Base-by-base conservation (phyloP, 2,888 invertebrate species). In the Andrena bucephala region DNA sequence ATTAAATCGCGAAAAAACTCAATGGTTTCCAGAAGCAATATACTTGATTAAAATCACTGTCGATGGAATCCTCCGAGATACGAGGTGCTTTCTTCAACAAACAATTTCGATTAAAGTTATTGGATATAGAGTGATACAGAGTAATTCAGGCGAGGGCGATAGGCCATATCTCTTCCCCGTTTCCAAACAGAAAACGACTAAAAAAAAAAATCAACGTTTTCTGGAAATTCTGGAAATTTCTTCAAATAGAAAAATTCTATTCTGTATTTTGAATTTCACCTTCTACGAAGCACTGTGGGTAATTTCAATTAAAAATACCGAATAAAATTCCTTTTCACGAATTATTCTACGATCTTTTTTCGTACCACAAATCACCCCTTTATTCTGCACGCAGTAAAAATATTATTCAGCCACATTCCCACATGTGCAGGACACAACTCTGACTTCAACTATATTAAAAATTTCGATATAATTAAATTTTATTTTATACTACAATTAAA, bases 61-160 rank as follows among this genome's bases (percentile, higher is more conserved):
- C 57, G 68, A 63, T 29, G 29, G 60, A 31, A 50, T 33, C 24
- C 33, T 10, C 36, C 63, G 81, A 81, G 81, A 69, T 63, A 81
- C 81, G 80, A 81, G 71, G 81, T n/a, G 33, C 24, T 4, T 31
- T 16, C 54, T 52, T 36, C 24, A 50, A n/a, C 31, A 6, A 1
- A 42, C 42, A 42, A 65, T 52, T 70, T 65, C 8, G 10, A 7
- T 48, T 4, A 6, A 8, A 52, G 31, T 71, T 67, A 27, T 20
- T 71, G 16, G 48, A 78, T 52, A 16, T 2, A 16, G 36, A 13
- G 10, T 13, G 57, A 20, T 65, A 65, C 29, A 42, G 69, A 20
- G 63, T 65, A 77, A 79, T 79, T 57, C 57, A n/a, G 24, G 33
- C 31, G 31, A 52, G 59, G 27, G 33, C 13, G 31, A 65, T 36